Evolutionary conservation across 2,888 invertebrate species (phyloP).

Genomic region (Sarcophaga variegata): DNA sequence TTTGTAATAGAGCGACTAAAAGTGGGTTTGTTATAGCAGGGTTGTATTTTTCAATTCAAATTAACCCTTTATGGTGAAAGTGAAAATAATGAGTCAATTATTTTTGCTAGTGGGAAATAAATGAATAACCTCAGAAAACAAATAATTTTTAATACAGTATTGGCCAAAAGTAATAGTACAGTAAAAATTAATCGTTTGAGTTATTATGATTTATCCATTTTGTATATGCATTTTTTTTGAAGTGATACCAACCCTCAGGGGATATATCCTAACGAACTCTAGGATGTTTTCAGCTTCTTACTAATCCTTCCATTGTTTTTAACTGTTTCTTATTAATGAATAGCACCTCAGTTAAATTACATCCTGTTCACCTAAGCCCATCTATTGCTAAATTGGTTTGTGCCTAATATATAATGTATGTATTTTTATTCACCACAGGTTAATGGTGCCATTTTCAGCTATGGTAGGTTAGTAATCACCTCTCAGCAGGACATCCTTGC

Average conservation of each 20-base stretch:
- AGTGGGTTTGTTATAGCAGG: conserved; percentile 44
- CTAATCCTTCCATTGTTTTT: too few relatives aligned
- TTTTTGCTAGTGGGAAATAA: background rate
- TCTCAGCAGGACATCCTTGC: conserved; percentile 52
- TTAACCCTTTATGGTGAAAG: conserved; percentile 35
- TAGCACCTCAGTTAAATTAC: too few relatives aligned
- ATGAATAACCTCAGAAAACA: background rate
- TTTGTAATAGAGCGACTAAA: conserved; percentile 53
- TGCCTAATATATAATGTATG: conserved; percentile 32
- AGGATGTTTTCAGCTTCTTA: too few relatives aligned
- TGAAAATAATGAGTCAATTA: background rate
- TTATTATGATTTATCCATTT: too few relatives aligned
- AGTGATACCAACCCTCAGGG: too few relatives aligned
- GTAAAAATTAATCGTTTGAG: too few relatives aligned
- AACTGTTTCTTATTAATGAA: too few relatives aligned
- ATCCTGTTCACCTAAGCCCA: too few relatives aligned
- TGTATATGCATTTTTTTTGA: too few relatives aligned
- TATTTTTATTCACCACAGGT: conserved; percentile 71
- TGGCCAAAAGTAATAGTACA: too few relatives aligned
- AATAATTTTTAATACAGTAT: background rate
- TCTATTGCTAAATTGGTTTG: background rate
- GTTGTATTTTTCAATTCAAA: conserved; percentile 44
- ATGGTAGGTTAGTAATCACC: conserved; percentile 72
- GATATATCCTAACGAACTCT: too few relatives aligned
- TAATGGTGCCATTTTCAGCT: conserved; percentile 75